Conservation (phyloP, 1,140 invertebrate genomes). For the Dinothrombium tinctorium region DNA sequence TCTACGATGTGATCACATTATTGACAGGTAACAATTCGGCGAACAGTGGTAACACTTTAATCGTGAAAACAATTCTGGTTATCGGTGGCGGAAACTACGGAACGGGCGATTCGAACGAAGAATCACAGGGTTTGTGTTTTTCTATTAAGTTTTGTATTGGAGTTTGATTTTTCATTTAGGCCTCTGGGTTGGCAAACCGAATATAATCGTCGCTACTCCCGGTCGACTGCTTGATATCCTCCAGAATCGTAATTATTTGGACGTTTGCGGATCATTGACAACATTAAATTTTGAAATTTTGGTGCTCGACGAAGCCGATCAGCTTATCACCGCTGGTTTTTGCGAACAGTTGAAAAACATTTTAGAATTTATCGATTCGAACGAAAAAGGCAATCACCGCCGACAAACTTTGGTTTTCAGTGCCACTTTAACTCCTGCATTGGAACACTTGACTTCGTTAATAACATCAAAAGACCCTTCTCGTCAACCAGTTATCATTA, state of each 20-base stretch:
- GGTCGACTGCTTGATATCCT: constrained; percentile 57
- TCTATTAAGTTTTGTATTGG: not conserved
- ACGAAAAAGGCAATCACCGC: constrained; percentile 53
- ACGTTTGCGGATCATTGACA: constrained; percentile 9
- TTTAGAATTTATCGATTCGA: constrained; percentile 21
- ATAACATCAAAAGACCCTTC: constrained; percentile 21
- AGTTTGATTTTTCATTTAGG: not conserved
- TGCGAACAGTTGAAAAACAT: constrained; percentile 29
- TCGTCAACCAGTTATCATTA: constrained; percentile 12
- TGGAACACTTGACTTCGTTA: constrained; percentile 41
- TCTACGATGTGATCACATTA: constrained; percentile 20
- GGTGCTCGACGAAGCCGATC: constrained; percentile 78
- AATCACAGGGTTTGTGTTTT: constrained; percentile 6
- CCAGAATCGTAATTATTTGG: constrained; percentile 11
- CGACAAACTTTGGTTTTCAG: constrained; percentile 76
- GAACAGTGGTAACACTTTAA: not conserved
- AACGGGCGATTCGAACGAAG: constrained; percentile 2
- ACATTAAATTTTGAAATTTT: constrained; percentile 40
- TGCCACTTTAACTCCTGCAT: constrained; percentile 75
- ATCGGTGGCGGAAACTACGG: constrained; percentile 11
- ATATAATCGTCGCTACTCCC: constrained; percentile 82
- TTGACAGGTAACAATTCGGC: constrained; percentile 3
- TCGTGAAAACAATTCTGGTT: constrained; percentile 13
- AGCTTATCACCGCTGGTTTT: constrained; percentile 32
- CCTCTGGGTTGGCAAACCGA: constrained; percentile 13